These are phyloP conservation scores for Ganaspis sp. DNA, from an alignment of 1,140 invertebrate genomes.

Conservation along the genomic window DNA sequence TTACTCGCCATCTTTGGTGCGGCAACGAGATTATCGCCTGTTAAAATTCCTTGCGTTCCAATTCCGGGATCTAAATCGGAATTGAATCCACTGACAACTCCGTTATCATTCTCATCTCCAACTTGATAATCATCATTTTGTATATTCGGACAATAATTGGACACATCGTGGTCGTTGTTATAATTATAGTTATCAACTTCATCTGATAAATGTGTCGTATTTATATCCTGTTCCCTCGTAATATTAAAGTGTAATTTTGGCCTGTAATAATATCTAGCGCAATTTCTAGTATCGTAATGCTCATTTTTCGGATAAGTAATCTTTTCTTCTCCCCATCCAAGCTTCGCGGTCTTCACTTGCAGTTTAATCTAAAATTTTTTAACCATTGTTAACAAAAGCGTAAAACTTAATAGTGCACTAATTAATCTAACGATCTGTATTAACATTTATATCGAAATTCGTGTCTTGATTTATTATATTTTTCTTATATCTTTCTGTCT, in stretches of 20 bases:
- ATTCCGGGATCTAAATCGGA: conserved; percentile 72
- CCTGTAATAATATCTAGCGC: conserved; percentile 55
- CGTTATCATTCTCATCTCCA: conserved; percentile 67
- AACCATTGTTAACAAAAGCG: too few relatives aligned
- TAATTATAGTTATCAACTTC: conserved; percentile 75
- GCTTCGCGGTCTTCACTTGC: conserved; percentile 54
- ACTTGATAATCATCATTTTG: conserved; percentile 67
- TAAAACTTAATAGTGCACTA: too few relatives aligned
- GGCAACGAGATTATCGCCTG: conserved; percentile 78
- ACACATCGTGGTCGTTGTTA: conserved; percentile 76
- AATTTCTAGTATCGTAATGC: conserved; percentile 53
- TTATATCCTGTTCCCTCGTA: conserved; percentile 43
- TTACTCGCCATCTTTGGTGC: conserved; percentile 77
- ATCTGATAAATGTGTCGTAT: conserved; percentile 51
- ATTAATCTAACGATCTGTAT: too few relatives aligned
- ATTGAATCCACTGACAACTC: conserved; percentile 65
- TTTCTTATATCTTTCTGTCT: too few relatives aligned
- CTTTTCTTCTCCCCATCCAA: conserved; percentile 60
- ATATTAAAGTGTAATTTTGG: conserved; percentile 46
- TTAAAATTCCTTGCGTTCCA: conserved; percentile 69
- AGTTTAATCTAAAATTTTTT: conserved; percentile 32
- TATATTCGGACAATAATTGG: conserved; percentile 72
- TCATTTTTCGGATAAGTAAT: conserved; percentile 59
- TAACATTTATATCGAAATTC: too few relatives aligned
- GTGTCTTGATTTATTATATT: too few relatives aligned